These are phyloP conservation scores for Coptodon rendalli DNA, from an alignment of 2,113 vertebrate species.

Conservation along the genomic window DNA sequence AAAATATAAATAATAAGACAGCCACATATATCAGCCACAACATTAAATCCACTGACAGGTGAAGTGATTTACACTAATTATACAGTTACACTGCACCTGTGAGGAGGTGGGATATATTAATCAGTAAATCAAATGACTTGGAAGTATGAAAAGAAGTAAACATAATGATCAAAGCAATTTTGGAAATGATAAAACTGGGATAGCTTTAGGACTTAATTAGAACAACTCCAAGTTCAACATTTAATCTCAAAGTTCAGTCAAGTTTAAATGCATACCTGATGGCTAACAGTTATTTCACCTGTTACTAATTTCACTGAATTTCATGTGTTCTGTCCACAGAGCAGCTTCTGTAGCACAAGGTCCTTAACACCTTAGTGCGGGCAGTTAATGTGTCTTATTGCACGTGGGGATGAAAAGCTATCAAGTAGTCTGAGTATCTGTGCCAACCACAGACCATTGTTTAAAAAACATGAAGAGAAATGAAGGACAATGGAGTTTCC, in stretches of 20 bases:
- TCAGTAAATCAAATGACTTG: background rate
- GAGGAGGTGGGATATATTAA: background rate
- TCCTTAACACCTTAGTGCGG: background rate
- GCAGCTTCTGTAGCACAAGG: background rate
- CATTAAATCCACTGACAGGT: background rate
- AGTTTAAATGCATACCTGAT: background rate
- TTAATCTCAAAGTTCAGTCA: background rate
- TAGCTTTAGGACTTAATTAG: background rate
- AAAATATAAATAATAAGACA: background rate
- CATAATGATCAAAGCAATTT: background rate
- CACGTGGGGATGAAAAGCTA: background rate
- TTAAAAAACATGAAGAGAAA: background rate
- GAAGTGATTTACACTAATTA: background rate
- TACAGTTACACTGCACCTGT: background rate
- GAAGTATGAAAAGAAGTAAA: background rate
- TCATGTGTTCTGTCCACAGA: background rate
- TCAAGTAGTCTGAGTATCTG: background rate
- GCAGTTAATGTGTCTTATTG: background rate
- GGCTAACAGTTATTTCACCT: background rate
- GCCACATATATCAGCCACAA: background rate
- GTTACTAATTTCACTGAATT: background rate
- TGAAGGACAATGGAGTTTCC: background rate
- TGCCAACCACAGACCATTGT: background rate
- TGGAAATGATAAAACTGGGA: background rate
- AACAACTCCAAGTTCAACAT: background rate